These are phyloP conservation scores for Arvicanthis niloticus DNA, from an alignment of 2,113 vertebrate species.

Conservation along the genomic window DNA sequence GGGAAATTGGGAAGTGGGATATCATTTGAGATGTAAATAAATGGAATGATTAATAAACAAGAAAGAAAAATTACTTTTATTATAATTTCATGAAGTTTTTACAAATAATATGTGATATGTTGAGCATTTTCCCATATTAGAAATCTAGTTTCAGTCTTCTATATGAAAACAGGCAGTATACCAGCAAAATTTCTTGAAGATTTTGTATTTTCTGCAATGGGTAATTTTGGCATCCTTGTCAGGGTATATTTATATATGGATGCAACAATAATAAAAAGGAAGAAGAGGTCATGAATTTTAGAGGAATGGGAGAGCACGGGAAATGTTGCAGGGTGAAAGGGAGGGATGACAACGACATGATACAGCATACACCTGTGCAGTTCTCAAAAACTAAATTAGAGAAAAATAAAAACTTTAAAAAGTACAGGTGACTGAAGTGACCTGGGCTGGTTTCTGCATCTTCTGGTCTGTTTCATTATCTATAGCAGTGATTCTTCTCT, in stretches of 20 bases:
- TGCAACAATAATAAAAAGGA: not conserved
- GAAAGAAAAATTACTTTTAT: not conserved
- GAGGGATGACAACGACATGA: not conserved
- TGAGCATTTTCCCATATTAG: too few species aligned
- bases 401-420: not conserved
- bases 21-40: not conserved
- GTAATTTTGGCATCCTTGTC: not conserved
- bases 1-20: too few species aligned
- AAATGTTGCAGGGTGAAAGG: not conserved
- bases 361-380: not conserved
- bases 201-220: not conserved
- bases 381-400: not conserved
- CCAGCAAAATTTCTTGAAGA: not conserved
- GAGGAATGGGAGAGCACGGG: not conserved
- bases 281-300: not conserved
- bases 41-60: too few species aligned
- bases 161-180: not conserved
- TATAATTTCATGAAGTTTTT: too few species aligned
- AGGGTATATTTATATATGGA: not conserved
- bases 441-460: not conserved
- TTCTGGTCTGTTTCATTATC: too few species aligned
- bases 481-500: too few species aligned
- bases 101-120: too few species aligned
- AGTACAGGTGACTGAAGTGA: not conserved
- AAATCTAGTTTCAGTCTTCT: not conserved